These are phyloP conservation scores for Cyprinodon variegatus DNA, from an alignment of 2,113 vertebrate species.

Conservation along the genomic window DNA sequence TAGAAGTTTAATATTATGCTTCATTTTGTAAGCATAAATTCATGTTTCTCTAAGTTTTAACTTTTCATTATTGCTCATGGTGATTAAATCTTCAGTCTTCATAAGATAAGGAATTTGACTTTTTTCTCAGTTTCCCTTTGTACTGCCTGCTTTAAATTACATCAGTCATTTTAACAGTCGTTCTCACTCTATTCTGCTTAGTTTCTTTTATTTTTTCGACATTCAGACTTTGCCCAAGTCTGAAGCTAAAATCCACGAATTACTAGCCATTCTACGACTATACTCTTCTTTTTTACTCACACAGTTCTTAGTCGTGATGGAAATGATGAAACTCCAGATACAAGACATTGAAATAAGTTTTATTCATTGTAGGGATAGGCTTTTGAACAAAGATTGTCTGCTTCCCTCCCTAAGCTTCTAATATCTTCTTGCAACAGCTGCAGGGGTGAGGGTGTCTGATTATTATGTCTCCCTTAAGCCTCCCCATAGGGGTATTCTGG, in stretches of 20 bases:
- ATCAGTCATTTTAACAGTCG: not conserved
- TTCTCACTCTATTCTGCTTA: not conserved
- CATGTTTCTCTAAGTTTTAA: slow-evolving; percentile 5
- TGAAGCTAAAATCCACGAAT: slow-evolving; percentile 24
- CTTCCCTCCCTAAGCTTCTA: slow-evolving; percentile 43
- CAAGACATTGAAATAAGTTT: slow-evolving; percentile 42
- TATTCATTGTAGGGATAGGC: slow-evolving; percentile 26
- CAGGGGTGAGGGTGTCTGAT: slow-evolving; percentile 51
- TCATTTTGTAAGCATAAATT: not conserved
- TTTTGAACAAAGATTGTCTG: slow-evolving; percentile 30
- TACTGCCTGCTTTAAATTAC: not conserved
- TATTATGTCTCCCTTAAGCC: slow-evolving; percentile 50
- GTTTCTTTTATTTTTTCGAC: slow-evolving; percentile 2
- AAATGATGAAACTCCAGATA: slow-evolving; percentile 45
- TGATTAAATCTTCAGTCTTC: slow-evolving; percentile 19
- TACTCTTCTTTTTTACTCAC: slow-evolving; percentile 36
- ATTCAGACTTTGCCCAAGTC: slow-evolving; percentile 7
- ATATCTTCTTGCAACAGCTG: slow-evolving; percentile 42
- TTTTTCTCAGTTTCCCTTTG: not conserved
- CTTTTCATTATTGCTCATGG: slow-evolving; percentile 13
- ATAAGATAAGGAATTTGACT: slow-evolving; percentile 29
- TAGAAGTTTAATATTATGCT: not conserved
- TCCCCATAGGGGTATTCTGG: slow-evolving; percentile 41
- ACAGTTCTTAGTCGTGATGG: slow-evolving; percentile 38
- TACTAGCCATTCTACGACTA: slow-evolving; percentile 15